Percentiles rank a stretch among this genome's conserved stretches.
Evolutionary conservation across 2,797 vertebrate species (phyloP).

Genomic region (Phyllotis vaccarum): DNA sequence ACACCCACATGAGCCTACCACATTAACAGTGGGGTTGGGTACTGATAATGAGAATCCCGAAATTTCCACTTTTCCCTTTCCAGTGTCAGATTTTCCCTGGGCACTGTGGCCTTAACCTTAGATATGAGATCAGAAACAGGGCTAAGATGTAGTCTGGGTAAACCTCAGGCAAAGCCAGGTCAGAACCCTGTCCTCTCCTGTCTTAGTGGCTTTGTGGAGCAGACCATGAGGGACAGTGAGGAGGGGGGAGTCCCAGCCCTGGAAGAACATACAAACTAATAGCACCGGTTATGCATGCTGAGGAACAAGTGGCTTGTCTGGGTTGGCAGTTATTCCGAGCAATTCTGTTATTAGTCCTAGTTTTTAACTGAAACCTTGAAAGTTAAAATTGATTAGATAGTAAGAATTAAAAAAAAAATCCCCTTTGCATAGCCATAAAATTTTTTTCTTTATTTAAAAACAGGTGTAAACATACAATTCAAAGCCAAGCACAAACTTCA

Average conservation of each 20-base stretch:
- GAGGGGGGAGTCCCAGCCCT: background rate
- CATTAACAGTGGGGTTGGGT: background rate
- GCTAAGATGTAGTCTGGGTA: background rate
- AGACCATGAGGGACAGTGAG: background rate
- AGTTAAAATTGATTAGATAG: background rate
- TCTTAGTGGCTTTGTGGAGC: background rate
- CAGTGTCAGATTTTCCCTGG: background rate
- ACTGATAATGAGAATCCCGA: background rate
- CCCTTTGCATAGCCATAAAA: background rate
- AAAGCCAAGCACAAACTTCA: slow-evolving; percentile 64
- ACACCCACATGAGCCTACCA: background rate
- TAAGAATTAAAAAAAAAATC: background rate
- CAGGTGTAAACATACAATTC: slow-evolving; percentile 33
- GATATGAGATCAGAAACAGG: background rate
- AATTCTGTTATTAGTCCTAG: background rate
- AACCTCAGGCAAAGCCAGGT: background rate
- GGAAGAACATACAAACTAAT: background rate
- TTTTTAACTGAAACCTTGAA: slow-evolving; percentile 23
- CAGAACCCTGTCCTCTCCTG: background rate
- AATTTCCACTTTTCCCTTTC: background rate
- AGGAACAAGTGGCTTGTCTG: background rate
- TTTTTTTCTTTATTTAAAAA: slow-evolving; percentile 73
- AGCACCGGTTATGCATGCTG: background rate
- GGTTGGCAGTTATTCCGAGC: background rate
- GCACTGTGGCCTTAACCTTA: background rate